Evolutionary conservation across 1,140 invertebrate species (phyloP).

Genomic region (Drosophila sp.): DNA sequence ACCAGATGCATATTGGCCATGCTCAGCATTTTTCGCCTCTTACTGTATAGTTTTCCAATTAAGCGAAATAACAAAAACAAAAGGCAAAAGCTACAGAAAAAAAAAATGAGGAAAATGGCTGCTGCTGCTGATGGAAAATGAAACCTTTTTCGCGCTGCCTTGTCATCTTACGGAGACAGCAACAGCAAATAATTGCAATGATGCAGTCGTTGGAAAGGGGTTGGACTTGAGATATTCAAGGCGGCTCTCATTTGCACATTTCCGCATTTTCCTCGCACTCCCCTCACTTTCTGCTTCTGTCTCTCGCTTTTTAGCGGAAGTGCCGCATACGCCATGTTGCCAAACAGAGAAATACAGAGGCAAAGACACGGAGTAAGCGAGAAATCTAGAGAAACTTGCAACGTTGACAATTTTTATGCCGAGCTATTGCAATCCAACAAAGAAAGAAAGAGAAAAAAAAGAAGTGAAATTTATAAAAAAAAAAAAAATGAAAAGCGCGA

Average conservation of each 20-base stretch:
- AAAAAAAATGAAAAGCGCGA: slow-evolving; percentile 1
- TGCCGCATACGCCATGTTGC: slow-evolving; percentile 22
- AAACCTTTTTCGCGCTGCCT: slow-evolving; percentile 10
- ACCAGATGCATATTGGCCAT: slow-evolving; percentile 37
- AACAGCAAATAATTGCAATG: slow-evolving; percentile 20
- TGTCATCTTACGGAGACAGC: slow-evolving; percentile 9
- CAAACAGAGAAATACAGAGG: slow-evolving; percentile 6
- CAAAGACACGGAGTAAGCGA: neutral
- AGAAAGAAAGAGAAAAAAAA: neutral
- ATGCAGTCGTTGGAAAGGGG: slow-evolving; percentile 1
- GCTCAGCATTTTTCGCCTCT: slow-evolving; percentile 13
- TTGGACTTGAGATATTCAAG: slow-evolving; percentile 22
- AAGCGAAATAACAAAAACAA: slow-evolving; percentile 21
- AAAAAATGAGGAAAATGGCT: slow-evolving; percentile 13
- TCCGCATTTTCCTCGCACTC: neutral
- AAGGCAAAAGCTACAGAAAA: neutral
- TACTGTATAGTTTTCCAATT: slow-evolving; percentile 23
- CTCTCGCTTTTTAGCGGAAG: slow-evolving; percentile 12
- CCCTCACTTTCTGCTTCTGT: neutral
- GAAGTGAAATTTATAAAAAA: neutral
- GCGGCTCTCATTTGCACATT: slow-evolving; percentile 21
- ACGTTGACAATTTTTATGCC: slow-evolving; percentile 45
- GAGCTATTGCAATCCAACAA: slow-evolving; percentile 27
- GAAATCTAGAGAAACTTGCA: slow-evolving; percentile 28
- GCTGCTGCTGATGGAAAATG: slow-evolving; percentile 9